A percentile compares a stretch with the other conserved stretches of the same genome.
Evolutionary conservation across 2,113 vertebrate genomes (phyloP).

Genomic region (Nerophis ophidion): DNA sequence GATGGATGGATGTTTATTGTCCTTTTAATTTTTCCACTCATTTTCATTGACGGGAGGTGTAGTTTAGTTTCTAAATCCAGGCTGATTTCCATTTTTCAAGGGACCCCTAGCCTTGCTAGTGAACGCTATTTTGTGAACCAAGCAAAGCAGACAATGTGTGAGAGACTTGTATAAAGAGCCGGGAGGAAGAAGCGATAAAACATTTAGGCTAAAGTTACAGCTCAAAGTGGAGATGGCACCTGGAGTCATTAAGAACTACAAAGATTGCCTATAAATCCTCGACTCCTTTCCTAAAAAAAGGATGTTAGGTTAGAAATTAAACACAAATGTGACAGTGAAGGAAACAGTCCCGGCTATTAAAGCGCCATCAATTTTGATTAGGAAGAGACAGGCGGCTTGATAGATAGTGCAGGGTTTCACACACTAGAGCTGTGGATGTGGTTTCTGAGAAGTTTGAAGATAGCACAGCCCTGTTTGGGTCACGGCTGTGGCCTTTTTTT

Average conservation of each 20-base stretch:
- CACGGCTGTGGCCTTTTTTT: constrained; percentile 12
- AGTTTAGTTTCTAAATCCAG: no score
- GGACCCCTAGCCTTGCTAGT: no score
- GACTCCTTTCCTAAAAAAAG: constrained; percentile 31
- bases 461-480: constrained; percentile 11
- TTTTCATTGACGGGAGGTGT: no score
- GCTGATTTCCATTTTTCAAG: no score
- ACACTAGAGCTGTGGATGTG: constrained; percentile 11
- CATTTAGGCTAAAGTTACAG: background rate
- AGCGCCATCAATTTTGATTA: constrained; percentile 46
- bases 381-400: constrained; percentile 30
- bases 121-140: constrained; percentile 19
- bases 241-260: constrained; percentile 30
- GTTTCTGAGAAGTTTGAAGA: constrained; percentile 3
- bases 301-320: constrained; percentile 50
- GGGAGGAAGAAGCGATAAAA: constrained; percentile 19
- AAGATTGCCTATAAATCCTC: constrained; percentile 25
- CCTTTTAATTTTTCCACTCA: no score
- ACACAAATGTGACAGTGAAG: constrained; percentile 39
- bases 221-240: constrained; percentile 1
- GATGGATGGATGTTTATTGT: no score
- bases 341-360: constrained; percentile 44
- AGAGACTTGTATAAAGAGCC: background rate
- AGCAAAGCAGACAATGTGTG: constrained; percentile 19
- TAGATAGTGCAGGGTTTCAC: constrained; percentile 20